A percentile compares a stretch with the other conserved stretches of the same genome.
phyloP scores from a whole-genome alignment of 2,888 invertebrate genomes.

The Iphiclides podalirius region DNA sequence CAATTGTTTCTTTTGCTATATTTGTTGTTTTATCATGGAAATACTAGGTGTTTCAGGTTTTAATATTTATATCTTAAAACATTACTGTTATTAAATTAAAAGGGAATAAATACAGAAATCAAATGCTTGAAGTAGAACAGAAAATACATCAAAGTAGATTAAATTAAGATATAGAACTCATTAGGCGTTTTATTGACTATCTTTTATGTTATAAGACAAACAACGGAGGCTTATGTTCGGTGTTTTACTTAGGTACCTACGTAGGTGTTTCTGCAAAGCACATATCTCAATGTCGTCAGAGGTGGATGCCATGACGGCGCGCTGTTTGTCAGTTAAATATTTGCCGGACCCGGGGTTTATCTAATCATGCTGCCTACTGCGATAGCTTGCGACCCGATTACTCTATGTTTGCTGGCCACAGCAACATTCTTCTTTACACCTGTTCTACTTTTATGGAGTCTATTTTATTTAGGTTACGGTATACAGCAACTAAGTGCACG shows the following conservation, averaged over 20 bases:
- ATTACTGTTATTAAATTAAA: too few species aligned
- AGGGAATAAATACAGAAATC: too few species aligned
- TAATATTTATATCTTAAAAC: too few species aligned
- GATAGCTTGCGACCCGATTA: conserved; percentile 76
- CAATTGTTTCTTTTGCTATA: too few species aligned
- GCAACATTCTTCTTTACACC: conserved; percentile 59
- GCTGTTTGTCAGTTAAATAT: conserved; percentile 70
- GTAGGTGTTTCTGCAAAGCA: conserved; percentile 24
- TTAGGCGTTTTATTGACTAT: too few species aligned
- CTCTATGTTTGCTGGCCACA: conserved; percentile 46
- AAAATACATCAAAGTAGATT: too few species aligned
- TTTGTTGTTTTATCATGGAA: too few species aligned
- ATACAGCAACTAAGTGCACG: neutral
- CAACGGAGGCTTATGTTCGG: conserved; percentile 10
- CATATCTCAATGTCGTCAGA: conserved; percentile 26
- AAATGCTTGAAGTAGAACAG: too few species aligned
- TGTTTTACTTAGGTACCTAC: too few species aligned
- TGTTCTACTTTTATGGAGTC: conserved; percentile 50
- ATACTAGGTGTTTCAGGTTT: too few species aligned
- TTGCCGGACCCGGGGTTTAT: conserved; percentile 61
- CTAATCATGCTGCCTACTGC: conserved; percentile 68
- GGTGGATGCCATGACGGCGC: conserved; percentile 37
- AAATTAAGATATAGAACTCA: too few species aligned
- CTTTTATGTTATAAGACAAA: neutral
- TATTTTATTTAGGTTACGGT: neutral